These are phyloP conservation scores for Hololepta plana DNA, from an alignment of 2,888 invertebrate genomes.

Conservation along the genomic window DNA sequence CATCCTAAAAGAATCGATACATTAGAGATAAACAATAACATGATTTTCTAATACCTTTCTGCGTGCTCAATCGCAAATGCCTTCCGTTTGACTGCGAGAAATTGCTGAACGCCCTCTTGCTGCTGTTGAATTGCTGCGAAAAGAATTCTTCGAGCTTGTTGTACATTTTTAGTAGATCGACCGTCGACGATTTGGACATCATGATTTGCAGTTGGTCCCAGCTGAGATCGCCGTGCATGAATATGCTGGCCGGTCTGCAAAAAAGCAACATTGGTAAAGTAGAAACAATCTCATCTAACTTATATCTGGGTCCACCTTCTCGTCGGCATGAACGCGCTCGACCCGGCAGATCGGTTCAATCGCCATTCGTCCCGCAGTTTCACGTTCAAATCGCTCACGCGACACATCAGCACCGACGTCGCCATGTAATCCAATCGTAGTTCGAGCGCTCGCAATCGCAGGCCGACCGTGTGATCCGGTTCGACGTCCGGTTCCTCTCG, in stretches of 20 bases:
- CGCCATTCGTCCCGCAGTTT: slow-evolving; percentile 81
- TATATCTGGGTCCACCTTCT: slow-evolving; percentile 28
- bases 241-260: slow-evolving; percentile 66
- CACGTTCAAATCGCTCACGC: slow-evolving; percentile 67
- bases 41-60: slow-evolving; percentile 16
- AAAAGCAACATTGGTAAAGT: slow-evolving; percentile 6
- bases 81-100: slow-evolving; percentile 20
- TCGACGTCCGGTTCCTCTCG: slow-evolving; percentile 78
- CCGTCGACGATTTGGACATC: slow-evolving; percentile 93
- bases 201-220: slow-evolving; percentile 96
- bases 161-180: slow-evolving; percentile 92
- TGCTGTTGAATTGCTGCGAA: slow-evolving; percentile 91
- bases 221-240: slow-evolving; percentile 77
- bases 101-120: slow-evolving; percentile 65
- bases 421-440: slow-evolving; percentile 96
- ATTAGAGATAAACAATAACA: background rate
- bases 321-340: slow-evolving; percentile 41
- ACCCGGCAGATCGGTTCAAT: slow-evolving; percentile 31
- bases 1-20: background rate
- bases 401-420: slow-evolving; percentile 80
- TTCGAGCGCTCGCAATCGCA: slow-evolving; percentile 71
- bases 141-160: slow-evolving; percentile 95
- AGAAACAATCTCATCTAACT: background rate
- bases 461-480: slow-evolving; percentile 72
- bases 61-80: slow-evolving; percentile 18